These are phyloP conservation scores for Heliopora coerulea DNA, from an alignment of 92 coral and sea anemone species.

Conservation along the genomic window DNA sequence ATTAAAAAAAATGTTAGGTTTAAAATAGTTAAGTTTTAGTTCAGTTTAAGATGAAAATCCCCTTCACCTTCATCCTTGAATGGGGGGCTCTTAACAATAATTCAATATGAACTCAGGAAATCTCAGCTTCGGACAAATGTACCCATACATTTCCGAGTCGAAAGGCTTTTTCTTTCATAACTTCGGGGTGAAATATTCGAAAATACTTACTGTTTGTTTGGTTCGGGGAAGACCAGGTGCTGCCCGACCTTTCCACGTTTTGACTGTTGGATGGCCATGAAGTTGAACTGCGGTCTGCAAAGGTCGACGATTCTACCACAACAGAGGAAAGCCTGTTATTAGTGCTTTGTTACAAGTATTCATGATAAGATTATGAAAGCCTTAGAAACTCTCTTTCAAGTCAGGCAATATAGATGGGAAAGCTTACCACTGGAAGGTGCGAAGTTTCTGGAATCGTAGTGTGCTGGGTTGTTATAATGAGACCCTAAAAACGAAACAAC, in stretches of 20 bases:
- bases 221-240: slow-evolving; percentile 31
- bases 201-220: slow-evolving; percentile 38
- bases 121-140: too few relatives aligned
- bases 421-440: slow-evolving; percentile 32
- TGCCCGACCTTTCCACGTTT: slow-evolving; percentile 29
- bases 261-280: slow-evolving; percentile 44
- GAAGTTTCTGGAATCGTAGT: slow-evolving; percentile 35
- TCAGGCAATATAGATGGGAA: not conserved
- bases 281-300: slow-evolving; percentile 40
- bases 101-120: too few relatives aligned
- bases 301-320: slow-evolving; percentile 5
- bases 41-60: too few relatives aligned
- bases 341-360: too few relatives aligned
- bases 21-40: too few relatives aligned
- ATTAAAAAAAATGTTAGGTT: not conserved
- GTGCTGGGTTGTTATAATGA: slow-evolving; percentile 28
- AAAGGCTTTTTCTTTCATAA: too few relatives aligned
- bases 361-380: too few relatives aligned
- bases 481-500: slow-evolving; percentile 10
- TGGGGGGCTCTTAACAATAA: too few relatives aligned
- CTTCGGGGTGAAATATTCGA: too few relatives aligned
- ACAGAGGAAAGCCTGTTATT: not conserved
- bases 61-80: too few relatives aligned
- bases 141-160: too few relatives aligned
- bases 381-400: too few relatives aligned